Conservation (phyloP, 2,113 vertebrate species). For the Pygathrix nemaeus region DNA sequence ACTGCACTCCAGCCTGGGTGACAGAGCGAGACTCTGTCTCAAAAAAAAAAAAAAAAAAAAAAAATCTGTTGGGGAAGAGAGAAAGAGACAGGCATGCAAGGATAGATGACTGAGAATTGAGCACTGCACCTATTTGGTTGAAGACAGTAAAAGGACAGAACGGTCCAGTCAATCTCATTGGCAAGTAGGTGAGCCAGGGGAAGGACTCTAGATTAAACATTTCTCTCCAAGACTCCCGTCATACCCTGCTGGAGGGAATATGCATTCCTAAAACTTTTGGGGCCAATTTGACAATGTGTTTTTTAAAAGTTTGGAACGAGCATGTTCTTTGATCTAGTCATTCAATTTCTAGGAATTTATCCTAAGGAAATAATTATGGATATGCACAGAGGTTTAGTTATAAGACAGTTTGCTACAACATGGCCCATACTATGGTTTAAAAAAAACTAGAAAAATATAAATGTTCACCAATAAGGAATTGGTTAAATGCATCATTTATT, state of each 20-base stretch:
- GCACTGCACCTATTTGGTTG: background rate
- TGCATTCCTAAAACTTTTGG: background rate
- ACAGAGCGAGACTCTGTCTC: too few relatives aligned
- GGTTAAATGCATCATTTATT: background rate
- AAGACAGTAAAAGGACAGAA: background rate
- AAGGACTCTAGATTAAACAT: background rate
- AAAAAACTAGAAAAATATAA: background rate
- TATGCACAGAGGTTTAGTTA: background rate
- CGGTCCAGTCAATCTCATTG: background rate
- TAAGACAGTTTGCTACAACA: background rate
- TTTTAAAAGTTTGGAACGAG: background rate
- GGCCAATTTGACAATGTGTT: background rate
- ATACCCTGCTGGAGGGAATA: background rate
- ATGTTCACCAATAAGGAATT: background rate
- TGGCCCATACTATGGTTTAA: background rate
- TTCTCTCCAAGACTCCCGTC: background rate
- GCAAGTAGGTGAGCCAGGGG: background rate
- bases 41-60: too few relatives aligned
- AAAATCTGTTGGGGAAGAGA: background rate
- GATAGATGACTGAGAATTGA: background rate
- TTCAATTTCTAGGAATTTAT: background rate
- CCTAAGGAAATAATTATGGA: background rate
- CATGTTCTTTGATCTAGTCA: background rate
- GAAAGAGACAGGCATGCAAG: background rate
- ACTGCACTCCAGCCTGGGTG: too few relatives aligned